These are phyloP conservation scores for Matsumurasca onukii DNA, from an alignment of 1,140 invertebrate genomes.

Conservation along the genomic window DNA sequence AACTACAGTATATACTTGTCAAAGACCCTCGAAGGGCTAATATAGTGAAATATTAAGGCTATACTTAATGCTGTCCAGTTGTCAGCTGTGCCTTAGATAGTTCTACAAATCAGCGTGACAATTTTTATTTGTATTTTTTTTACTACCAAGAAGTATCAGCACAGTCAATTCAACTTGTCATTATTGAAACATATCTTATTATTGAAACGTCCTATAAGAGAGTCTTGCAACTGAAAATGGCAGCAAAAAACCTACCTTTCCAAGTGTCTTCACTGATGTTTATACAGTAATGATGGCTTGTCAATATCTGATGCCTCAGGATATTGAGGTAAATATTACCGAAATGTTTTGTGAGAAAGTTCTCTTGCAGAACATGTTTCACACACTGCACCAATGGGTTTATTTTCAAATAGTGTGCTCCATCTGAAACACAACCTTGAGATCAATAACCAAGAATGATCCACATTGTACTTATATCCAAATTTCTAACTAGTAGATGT, in stretches of 20 bases:
- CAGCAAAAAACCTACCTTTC: constrained; percentile 30
- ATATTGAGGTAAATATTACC: constrained; percentile 33
- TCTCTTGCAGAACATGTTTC: neutral
- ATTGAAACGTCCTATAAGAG: no score
- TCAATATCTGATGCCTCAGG: constrained; percentile 28
- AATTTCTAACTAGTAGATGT: no score
- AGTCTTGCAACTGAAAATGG: neutral
- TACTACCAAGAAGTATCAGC: no score
- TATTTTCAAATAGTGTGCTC: neutral
- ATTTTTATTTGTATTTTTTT: no score
- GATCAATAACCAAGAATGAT: no score
- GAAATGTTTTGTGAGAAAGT: constrained; percentile 22
- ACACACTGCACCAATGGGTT: neutral
- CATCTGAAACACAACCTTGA: neutral
- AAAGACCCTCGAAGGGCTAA: no score
- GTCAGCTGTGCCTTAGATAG: no score
- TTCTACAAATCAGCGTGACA: no score
- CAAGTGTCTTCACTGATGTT: constrained; percentile 26
- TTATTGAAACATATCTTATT: no score
- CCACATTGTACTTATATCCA: no score
- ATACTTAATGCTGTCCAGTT: constrained; percentile 1
- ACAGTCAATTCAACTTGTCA: no score
- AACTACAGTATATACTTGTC: no score
- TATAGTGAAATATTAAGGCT: neutral
- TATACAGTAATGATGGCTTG: constrained; percentile 29